Conservation (phyloP, 1,140 invertebrate genomes). For the Zaprionus inermis region DNA sequence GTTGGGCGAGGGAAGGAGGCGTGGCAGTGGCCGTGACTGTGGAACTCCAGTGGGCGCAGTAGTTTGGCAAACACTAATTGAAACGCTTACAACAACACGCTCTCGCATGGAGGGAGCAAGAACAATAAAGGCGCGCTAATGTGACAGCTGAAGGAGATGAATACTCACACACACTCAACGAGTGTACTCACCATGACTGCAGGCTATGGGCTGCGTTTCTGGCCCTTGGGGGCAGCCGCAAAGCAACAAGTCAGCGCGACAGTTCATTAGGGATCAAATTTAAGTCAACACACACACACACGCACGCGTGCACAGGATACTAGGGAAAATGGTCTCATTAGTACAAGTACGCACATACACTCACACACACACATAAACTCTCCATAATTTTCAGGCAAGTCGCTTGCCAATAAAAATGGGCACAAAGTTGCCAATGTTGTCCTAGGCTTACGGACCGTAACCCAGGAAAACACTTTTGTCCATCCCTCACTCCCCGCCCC, state of each 20-base stretch:
- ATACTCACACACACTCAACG: constrained; percentile 23
- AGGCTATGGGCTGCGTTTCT: constrained; percentile 3
- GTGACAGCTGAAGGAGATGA: constrained; percentile 37
- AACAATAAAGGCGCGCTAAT: constrained; percentile 43
- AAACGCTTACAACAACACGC: constrained; percentile 56
- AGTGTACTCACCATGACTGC: constrained; percentile 9
- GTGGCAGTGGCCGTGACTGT: constrained; percentile 23
- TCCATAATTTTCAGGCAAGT: constrained; percentile 48
- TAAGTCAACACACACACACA: constrained; percentile 53
- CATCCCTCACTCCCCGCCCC: background rate
- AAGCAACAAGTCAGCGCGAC: constrained; percentile 62
- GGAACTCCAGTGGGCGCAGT: constrained; percentile 14
- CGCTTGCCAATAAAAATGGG: constrained; percentile 45
- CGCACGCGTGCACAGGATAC: constrained; percentile 40
- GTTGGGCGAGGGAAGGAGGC: too few species aligned
- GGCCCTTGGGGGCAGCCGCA: constrained; percentile 28
- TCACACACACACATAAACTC: background rate
- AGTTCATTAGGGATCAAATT: constrained; percentile 74
- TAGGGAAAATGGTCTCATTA: constrained; percentile 76
- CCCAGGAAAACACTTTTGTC: constrained; percentile 1
- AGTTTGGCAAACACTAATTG: constrained; percentile 64
- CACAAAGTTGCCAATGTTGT: constrained; percentile 38
- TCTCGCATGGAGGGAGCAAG: background rate
- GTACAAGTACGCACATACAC: constrained; percentile 42
- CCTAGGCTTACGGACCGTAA: constrained; percentile 12